phyloP scores from a whole-genome alignment of 2,888 invertebrate genomes.

The Halictus quadricinctus region DNA sequence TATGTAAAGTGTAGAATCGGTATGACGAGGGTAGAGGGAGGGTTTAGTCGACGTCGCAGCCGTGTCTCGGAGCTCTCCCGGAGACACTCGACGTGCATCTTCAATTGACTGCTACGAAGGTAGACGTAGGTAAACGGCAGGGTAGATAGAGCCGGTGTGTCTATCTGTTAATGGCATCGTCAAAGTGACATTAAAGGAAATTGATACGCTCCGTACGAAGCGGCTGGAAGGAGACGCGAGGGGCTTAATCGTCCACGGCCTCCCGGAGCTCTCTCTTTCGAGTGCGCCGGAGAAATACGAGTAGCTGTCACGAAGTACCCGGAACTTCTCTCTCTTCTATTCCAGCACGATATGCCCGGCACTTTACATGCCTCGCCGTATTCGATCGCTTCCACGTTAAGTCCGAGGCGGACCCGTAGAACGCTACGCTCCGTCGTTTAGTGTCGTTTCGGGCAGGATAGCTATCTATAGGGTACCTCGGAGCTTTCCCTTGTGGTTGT shows the following conservation, averaged over 20 bases:
- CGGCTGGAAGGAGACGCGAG: constrained; percentile 34
- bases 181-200: constrained; percentile 67
- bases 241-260: constrained; percentile 61
- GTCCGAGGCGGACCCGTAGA: constrained; percentile 18
- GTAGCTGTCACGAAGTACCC: constrained; percentile 57
- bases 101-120: constrained; percentile 44
- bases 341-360: constrained; percentile 52
- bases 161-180: constrained; percentile 64
- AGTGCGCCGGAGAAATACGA: constrained; percentile 56
- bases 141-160: constrained; percentile 44
- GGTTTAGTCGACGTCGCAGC: background rate
- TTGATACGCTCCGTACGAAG: constrained; percentile 53
- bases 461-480: background rate
- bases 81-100: constrained; percentile 41
- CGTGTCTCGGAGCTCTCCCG: background rate
- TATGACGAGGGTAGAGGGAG: background rate
- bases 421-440: constrained; percentile 31
- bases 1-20: background rate
- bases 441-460: background rate
- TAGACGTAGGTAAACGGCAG: constrained; percentile 52
- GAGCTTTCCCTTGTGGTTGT: background rate
- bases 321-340: constrained; percentile 55
- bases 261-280: constrained; percentile 58
- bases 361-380: constrained; percentile 54
- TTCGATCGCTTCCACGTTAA: constrained; percentile 59